Percentiles rank a stretch among this genome's conserved stretches.
These are phyloP conservation scores for Polietes domitor DNA, from an alignment of 2,888 invertebrate genomes.

Conservation along the genomic window DNA sequence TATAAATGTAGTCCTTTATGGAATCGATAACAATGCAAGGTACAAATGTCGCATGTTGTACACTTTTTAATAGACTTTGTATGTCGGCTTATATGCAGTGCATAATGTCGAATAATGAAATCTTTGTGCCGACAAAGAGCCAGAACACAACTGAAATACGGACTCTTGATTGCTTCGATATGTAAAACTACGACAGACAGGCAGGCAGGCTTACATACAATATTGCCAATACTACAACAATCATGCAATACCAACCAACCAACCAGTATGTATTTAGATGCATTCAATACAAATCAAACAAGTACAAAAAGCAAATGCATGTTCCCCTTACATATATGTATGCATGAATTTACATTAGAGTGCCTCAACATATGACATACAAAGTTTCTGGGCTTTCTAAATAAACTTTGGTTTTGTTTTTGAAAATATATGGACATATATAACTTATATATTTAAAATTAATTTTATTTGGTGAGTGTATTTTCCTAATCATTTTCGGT, in stretches of 20 bases:
- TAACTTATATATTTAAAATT: too few relatives aligned
- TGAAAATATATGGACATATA: too few relatives aligned
- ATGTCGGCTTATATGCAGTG: background rate
- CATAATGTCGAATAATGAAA: constrained; percentile 27
- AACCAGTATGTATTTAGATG: constrained; percentile 32
- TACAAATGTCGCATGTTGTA: constrained; percentile 35
- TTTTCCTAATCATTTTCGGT: too few relatives aligned
- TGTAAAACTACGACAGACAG: background rate
- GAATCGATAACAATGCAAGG: constrained; percentile 12
- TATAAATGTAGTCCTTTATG: background rate
- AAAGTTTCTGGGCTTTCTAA: too few relatives aligned
- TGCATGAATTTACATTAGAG: background rate
- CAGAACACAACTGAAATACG: background rate
- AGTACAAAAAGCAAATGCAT: constrained; percentile 22
- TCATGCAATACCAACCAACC: background rate
- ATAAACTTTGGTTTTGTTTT: too few relatives aligned
- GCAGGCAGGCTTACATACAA: background rate
- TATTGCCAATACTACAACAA: constrained; percentile 1
- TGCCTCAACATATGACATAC: too few relatives aligned
- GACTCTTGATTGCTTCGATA: constrained; percentile 4
- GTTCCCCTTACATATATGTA: constrained; percentile 1
- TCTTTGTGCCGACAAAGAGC: constrained; percentile 19
- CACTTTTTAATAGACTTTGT: constrained; percentile 34
- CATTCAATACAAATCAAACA: constrained; percentile 39
- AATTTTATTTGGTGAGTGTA: too few relatives aligned